Evolutionary conservation across 2,888 invertebrate species (phyloP).

Genomic region (Plutella xylostella): DNA sequence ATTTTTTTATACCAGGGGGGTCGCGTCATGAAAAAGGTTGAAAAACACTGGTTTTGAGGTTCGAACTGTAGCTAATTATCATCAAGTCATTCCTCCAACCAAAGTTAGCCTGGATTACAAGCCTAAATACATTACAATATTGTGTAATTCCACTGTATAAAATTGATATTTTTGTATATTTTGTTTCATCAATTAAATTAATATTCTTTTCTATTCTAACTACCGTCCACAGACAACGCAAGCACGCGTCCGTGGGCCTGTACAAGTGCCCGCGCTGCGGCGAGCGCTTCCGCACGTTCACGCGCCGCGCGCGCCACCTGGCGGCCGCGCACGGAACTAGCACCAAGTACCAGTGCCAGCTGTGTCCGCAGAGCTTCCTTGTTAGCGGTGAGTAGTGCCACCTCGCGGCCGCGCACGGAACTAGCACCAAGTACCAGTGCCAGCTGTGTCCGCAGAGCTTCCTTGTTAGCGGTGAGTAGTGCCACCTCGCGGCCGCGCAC

Average conservation of each 20-base stretch:
- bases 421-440: not conserved
- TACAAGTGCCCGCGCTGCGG: slow-evolving; percentile 22
- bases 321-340: slow-evolving; percentile 14
- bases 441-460: not conserved
- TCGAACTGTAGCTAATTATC: too few relatives aligned
- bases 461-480: not conserved
- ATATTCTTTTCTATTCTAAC: not conserved
- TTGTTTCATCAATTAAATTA: too few relatives aligned
- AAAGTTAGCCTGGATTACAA: too few relatives aligned
- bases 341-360: slow-evolving; percentile 14
- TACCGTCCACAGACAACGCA: slow-evolving; percentile 18
- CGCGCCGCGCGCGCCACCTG: slow-evolving; percentile 19
- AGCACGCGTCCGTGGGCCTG: slow-evolving; percentile 15
- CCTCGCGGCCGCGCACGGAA: too few relatives aligned
- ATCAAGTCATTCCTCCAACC: too few relatives aligned
- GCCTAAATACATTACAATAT: too few relatives aligned
- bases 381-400: slow-evolving; percentile 15
- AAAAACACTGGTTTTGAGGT: too few relatives aligned
- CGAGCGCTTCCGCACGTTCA: slow-evolving; percentile 17
- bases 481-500: too few relatives aligned
- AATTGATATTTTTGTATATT: too few relatives aligned
- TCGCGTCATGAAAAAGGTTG: too few relatives aligned
- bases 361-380: slow-evolving; percentile 16
- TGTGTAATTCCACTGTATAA: too few relatives aligned
- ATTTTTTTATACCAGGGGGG: too few relatives aligned